Evolutionary conservation across 92 coral and sea anemone genomes (phyloP).

Genomic region (Blastomussa wellsi): DNA sequence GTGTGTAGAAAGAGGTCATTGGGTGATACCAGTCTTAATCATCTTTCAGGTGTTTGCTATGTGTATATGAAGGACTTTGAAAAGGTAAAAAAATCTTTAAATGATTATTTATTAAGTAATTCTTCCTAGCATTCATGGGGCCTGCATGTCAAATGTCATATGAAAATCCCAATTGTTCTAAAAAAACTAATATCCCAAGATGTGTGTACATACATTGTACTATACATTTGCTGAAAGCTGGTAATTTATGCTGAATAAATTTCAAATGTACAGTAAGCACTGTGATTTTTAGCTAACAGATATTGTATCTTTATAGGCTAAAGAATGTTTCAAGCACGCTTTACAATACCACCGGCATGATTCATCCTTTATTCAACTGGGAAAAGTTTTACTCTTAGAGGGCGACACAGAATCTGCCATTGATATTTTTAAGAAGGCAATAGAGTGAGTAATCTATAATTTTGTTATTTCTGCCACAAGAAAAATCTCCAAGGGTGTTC

Average conservation of each 20-base stretch:
- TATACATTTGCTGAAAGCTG: neutral
- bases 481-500: neutral
- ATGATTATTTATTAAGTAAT: no score
- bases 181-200: no score
- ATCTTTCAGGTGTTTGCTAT: slow-evolving; percentile 84
- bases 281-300: neutral
- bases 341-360: slow-evolving; percentile 98
- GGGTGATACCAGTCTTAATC: neutral
- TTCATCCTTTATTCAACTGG: slow-evolving; percentile 87
- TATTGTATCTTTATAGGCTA: slow-evolving; percentile 63
- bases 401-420: slow-evolving; percentile 86
- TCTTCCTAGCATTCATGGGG: no score
- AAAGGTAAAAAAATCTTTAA: slow-evolving; percentile 60
- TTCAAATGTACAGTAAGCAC: no score
- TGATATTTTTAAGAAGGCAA: slow-evolving; percentile 87
- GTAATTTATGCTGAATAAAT: no score
- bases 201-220: no score
- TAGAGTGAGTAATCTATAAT: slow-evolving; percentile 70
- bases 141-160: no score
- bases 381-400: slow-evolving; percentile 85
- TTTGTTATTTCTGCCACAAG: neutral
- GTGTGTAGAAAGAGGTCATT: no score
- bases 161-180: no score
- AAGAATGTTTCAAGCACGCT: slow-evolving; percentile 88
- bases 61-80: slow-evolving; percentile 92